A percentile compares a stretch with the other conserved stretches of the same genome.
phyloP scores from a whole-genome alignment of 1,140 invertebrate species.

The Ceratina calcarata region DNA sequence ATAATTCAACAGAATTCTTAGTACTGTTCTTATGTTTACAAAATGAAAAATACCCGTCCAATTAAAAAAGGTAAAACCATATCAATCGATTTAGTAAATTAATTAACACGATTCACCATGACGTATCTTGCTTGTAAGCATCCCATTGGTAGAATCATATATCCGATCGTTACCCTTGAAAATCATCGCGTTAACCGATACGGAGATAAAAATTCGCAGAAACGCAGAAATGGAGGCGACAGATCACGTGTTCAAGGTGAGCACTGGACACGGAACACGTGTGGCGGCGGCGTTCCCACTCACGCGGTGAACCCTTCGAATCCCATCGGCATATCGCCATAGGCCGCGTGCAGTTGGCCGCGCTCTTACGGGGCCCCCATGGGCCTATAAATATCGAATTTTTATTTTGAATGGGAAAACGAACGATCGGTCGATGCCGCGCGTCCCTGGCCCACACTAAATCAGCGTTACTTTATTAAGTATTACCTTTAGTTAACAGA shows the following conservation, averaged over 20 bases:
- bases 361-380: conserved; percentile 34
- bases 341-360: conserved; percentile 27
- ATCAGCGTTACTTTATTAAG: conserved; percentile 82
- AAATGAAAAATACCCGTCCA: too few relatives aligned
- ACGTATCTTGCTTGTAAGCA: too few relatives aligned
- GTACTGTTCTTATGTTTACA: too few relatives aligned
- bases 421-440: conserved; percentile 75
- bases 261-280: conserved; percentile 3
- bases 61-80: too few relatives aligned
- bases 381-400: conserved; percentile 80
- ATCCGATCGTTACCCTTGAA: neutral
- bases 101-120: too few relatives aligned
- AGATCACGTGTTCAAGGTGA: conserved; percentile 4
- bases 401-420: conserved; percentile 80
- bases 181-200: neutral
- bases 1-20: too few relatives aligned
- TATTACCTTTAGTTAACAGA: conserved; percentile 82
- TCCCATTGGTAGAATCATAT: neutral
- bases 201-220: neutral
- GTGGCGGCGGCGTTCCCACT: conserved; percentile 12
- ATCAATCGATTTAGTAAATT: too few relatives aligned
- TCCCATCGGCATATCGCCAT: conserved; percentile 59
- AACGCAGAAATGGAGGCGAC: conserved; percentile 31
- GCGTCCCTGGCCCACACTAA: conserved; percentile 73
- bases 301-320: conserved; percentile 51